phyloP scores from a whole-genome alignment of 2,888 invertebrate genomes.

The Drosophila bunnanda region DNA sequence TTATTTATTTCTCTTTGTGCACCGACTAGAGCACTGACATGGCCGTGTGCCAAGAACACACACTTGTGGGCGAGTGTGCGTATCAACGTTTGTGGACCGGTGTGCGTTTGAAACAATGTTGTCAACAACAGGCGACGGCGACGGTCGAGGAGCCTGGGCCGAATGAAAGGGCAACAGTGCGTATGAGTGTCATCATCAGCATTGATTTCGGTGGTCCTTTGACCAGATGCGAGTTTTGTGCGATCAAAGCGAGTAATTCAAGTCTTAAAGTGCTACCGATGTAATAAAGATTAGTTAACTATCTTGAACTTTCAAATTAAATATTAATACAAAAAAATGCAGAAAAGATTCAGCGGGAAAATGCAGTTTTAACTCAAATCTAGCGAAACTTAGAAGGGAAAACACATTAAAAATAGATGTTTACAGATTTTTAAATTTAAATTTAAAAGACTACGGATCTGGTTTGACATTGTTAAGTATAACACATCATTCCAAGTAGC shows the following conservation, averaged over 20 bases:
- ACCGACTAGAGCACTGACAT: conserved; percentile 26
- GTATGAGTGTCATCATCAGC: conserved; percentile 77
- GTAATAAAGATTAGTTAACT: neutral
- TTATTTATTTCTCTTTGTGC: conserved; percentile 1
- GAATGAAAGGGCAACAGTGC: conserved; percentile 70
- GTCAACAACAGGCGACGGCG: conserved; percentile 66
- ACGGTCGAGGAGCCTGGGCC: conserved; percentile 30
- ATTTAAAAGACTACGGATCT: too few relatives aligned
- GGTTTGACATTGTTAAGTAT: neutral
- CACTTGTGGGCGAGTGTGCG: conserved; percentile 15
- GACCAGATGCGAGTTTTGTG: conserved; percentile 14
- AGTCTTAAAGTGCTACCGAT: conserved; percentile 21
- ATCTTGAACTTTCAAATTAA: neutral
- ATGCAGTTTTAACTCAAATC: neutral
- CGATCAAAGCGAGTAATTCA: conserved; percentile 42
- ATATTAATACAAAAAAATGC: neutral
- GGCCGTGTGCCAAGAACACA: conserved; percentile 31
- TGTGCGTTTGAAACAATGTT: conserved; percentile 71
- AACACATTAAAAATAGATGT: neutral
- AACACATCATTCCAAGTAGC: conserved; percentile 5
- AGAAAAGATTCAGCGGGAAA: too few relatives aligned
- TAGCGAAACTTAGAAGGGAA: neutral
- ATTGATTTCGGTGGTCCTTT: conserved; percentile 60
- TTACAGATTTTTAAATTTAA: too few relatives aligned
- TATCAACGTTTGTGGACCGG: conserved; percentile 15